These are phyloP conservation scores for Eptesicus fuscus DNA, from an alignment of 2,113 vertebrate species.

Conservation along the genomic window DNA sequence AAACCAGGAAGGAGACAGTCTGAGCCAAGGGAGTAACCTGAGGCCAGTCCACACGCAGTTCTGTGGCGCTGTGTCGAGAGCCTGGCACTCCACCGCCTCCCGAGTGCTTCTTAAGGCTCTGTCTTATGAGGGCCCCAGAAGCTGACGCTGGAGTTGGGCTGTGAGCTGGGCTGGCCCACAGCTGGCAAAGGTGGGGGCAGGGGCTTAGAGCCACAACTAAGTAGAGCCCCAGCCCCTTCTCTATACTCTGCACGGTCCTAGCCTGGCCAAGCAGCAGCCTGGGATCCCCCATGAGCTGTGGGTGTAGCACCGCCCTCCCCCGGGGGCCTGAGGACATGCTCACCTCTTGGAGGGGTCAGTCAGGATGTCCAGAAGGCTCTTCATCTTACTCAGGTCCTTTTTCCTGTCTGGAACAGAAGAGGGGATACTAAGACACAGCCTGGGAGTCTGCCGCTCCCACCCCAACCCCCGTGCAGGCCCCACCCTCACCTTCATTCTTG, in stretches of 20 bases:
- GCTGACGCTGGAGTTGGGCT: no score
- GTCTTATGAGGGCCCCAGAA: background rate
- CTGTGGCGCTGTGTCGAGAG: rapidly evolving
- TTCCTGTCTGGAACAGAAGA: constrained; percentile 89
- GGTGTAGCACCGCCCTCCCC: background rate
- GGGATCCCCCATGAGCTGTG: background rate
- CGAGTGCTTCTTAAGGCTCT: background rate
- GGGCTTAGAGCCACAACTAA: background rate
- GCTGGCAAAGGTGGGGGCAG: background rate
- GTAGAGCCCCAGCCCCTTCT: background rate
- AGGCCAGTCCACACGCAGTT: rapidly evolving
- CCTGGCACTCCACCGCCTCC: background rate
- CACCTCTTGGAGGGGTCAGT: constrained; percentile 97
- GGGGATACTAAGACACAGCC: background rate
- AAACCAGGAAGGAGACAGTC: background rate
- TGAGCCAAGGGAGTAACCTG: background rate
- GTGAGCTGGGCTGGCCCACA: background rate
- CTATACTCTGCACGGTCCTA: background rate
- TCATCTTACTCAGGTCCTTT: constrained; percentile 99
- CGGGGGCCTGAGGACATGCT: background rate
- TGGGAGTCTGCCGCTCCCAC: rapidly evolving
- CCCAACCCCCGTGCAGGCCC: rapidly evolving
- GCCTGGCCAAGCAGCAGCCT: background rate
- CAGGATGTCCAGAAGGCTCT: constrained; percentile 96
- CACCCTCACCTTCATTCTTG: constrained; percentile 94